Evolutionary conservation across 1,140 invertebrate genomes (phyloP).

Genomic region (Antheraea pernyi): DNA sequence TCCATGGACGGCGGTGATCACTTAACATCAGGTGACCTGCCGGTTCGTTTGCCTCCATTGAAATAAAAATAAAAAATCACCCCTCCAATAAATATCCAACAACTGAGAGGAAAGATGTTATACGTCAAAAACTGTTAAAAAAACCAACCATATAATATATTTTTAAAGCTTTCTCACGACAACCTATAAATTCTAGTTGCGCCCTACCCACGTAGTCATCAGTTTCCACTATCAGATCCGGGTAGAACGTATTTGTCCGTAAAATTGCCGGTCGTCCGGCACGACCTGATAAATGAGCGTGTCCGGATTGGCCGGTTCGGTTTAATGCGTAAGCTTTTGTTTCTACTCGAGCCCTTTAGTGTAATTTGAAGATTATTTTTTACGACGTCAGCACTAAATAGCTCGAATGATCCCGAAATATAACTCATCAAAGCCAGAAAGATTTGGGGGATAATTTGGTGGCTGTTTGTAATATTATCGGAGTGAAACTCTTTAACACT

Average conservation of each 20-base stretch:
- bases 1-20: no score
- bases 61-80: no score
- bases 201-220: conserved; percentile 8
- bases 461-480: no score
- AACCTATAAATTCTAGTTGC: conserved; percentile 1
- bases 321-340: conserved; percentile 2
- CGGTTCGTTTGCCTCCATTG: no score
- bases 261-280: conserved; percentile 10
- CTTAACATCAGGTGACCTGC: no score
- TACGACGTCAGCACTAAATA: background rate
- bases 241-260: conserved; percentile 9
- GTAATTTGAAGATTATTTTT: conserved; percentile 1
- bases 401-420: background rate
- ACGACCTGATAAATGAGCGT: conserved; percentile 7
- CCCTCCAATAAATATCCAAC: no score
- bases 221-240: conserved; percentile 13
- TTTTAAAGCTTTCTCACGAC: background rate
- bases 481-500: no score
- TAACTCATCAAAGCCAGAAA: background rate
- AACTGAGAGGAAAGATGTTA: no score
- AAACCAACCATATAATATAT: background rate
- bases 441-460: no score
- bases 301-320: background rate
- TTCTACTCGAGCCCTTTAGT: background rate
- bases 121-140: no score